Percentiles rank a stretch among this genome's conserved stretches.
Conservation (phyloP, 2,797 vertebrate species). For the Takifugu rubripes region DNA sequence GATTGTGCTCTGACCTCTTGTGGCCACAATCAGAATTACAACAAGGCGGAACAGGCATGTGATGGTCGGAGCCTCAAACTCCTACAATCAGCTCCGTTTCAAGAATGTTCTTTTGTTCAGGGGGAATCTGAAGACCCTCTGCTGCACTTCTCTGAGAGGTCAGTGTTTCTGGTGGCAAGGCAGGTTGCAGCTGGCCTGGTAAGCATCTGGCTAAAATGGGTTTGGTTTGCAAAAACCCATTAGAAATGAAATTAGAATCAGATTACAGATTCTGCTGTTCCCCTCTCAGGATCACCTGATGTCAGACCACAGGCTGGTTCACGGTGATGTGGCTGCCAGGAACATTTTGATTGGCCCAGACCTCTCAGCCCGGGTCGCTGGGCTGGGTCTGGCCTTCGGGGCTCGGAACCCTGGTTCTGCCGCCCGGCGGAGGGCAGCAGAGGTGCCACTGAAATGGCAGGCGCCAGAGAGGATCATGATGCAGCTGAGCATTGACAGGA, state of each 20-base stretch:
- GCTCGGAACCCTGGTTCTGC: conserved; percentile 43
- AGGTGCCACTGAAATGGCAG: conserved; percentile 76
- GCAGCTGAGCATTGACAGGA: conserved; percentile 62
- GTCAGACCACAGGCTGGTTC: conserved; percentile 67
- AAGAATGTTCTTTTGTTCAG: conserved; percentile 14
- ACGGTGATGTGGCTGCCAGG: conserved; percentile 70
- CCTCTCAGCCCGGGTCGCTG: conserved; percentile 64
- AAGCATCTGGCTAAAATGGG: conserved; percentile 23
- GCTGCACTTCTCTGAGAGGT: conserved; percentile 62
- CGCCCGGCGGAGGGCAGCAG: conserved; percentile 37
- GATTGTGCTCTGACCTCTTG: too few species aligned
- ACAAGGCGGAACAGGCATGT: too few species aligned
- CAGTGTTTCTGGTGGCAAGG: conserved; percentile 66
- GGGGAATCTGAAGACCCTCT: conserved; percentile 15
- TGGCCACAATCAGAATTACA: too few species aligned
- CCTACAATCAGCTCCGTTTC: neutral
- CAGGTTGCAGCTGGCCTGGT: conserved; percentile 72
- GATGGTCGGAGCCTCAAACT: too few species aligned
- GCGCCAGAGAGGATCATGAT: conserved; percentile 70
- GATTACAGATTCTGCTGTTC: too few species aligned
- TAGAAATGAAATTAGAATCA: too few species aligned
- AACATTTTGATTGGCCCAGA: conserved; percentile 71
- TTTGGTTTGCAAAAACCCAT: conserved; percentile 6
- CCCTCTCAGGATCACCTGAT: conserved; percentile 71
- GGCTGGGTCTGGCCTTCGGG: conserved; percentile 67